Evolutionary conservation across 2,888 invertebrate genomes (phyloP), one percentile per base, ranked within the genome.

Genomic region (Acheta domesticus): DNA sequence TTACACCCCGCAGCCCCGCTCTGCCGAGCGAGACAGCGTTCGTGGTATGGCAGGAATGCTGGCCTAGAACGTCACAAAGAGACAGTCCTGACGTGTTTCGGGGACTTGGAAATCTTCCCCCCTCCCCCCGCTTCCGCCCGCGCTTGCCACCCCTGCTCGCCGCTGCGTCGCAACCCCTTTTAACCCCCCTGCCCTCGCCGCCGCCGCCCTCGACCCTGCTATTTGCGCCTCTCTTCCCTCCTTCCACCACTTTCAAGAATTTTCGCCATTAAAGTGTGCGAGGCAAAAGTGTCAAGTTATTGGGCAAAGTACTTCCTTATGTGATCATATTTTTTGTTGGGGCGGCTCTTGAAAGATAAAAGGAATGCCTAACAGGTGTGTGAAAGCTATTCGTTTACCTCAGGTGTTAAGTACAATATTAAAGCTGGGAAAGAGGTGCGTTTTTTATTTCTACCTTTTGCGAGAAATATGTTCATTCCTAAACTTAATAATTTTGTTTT

Each of bases 81-180:
- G 62, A 62, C 62, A 62, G 62, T 62, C 62, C 62, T n/a, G 62
- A 62, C 62, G 62, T 62, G 62, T 62, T 14, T 62, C 62, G 62
- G 62, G n/a, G 62, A 14, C 62, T 62, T n/a, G 62, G 62, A 62
- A 62, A 62, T 62, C 62, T 62, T 62, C 62, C 62, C n/a, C 62
- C 62, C 3, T 11, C 16, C n/a, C 62, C 8, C 62, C 62, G 14
- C 62, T 5, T 0, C 14, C 62, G 62, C 62, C 62, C 62, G n/a
- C 16, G 62, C 36, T 36, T 36, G 36, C 62, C n/a, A 14, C n/a
- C 62, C 62, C n/a, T n/a, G 16, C 62, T 19, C 62, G 62, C 62
- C 62, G 16, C 14, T 14, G 62, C 62, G 62, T 19, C 62, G 62
- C 62, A 19, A 62, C 16, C 62, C 16, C 62, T 62, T 62, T 62